phyloP scores from a whole-genome alignment of 2,113 vertebrate genomes.

The Puffinus mauretanicus region DNA sequence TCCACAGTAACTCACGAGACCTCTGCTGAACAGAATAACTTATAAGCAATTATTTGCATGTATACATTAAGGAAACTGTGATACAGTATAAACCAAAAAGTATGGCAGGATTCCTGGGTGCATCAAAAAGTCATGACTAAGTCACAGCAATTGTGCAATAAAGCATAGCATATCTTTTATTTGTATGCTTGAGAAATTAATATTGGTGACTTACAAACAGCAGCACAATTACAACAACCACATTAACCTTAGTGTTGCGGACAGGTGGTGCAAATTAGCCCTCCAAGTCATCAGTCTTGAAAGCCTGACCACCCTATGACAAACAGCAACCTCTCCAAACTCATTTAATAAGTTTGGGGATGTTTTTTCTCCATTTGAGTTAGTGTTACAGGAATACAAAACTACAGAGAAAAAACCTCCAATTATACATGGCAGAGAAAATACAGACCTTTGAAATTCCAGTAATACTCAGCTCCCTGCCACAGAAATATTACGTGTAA shows the following conservation, averaged over 20 bases:
- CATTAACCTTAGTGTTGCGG: neutral
- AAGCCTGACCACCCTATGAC: neutral
- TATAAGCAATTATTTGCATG: neutral
- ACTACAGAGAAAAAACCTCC: neutral
- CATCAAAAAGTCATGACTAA: constrained; percentile 44
- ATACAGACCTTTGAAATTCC: neutral
- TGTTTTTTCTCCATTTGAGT: neutral
- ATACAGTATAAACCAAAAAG: neutral
- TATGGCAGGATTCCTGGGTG: neutral
- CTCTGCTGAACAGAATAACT: neutral
- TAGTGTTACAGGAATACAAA: neutral
- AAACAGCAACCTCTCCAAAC: neutral
- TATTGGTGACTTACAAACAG: neutral
- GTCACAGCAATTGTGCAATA: constrained; percentile 5
- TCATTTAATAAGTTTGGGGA: neutral
- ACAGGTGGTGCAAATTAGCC: neutral
- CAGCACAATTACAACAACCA: neutral
- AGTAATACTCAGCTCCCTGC: neutral
- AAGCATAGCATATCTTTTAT: neutral
- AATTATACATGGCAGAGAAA: neutral
- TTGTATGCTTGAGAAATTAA: neutral
- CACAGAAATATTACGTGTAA: neutral
- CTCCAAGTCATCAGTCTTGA: neutral
- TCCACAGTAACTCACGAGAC: neutral
- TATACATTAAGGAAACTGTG: neutral